These are phyloP conservation scores for Fratercula arctica DNA, from an alignment of 2,797 vertebrate species.

Conservation along the genomic window DNA sequence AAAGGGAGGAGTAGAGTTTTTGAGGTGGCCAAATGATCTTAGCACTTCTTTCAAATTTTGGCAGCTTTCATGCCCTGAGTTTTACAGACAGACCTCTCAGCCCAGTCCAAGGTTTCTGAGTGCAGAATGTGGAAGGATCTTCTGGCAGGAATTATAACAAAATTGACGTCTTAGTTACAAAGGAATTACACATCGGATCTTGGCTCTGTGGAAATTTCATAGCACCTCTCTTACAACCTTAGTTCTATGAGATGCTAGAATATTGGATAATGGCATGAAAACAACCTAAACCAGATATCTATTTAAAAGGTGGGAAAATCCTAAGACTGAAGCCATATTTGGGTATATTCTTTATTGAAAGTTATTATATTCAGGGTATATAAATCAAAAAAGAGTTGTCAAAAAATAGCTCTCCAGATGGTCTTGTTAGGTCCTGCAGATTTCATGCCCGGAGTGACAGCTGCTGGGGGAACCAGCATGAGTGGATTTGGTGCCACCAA, in stretches of 20 bases:
- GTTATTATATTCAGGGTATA: not conserved
- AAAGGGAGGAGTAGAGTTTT: not conserved
- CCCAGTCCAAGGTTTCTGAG: not conserved
- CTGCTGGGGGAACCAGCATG: not conserved
- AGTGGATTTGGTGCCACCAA: not conserved
- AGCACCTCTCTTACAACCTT: not conserved
- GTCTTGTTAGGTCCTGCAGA: not conserved
- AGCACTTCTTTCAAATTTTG: slow-evolving; percentile 18
- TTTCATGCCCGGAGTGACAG: not conserved
- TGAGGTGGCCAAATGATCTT: not conserved
- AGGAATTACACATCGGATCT: not conserved
- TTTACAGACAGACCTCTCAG: not conserved
- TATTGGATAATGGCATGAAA: not conserved
- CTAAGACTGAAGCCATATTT: not conserved
- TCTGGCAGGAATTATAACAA: not conserved
- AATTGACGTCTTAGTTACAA: not conserved
- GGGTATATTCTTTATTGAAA: not conserved
- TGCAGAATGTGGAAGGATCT: not conserved
- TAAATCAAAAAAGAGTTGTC: not conserved
- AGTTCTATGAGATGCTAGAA: not conserved
- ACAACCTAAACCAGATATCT: not conserved
- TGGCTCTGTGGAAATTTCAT: not conserved
- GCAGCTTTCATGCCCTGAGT: not conserved
- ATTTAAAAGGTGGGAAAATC: not conserved
- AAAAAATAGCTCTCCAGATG: not conserved